Evolutionary conservation across 2,797 vertebrate species (phyloP), one percentile per base, ranked within the genome.

Genomic region (Simalia tracyae): DNA sequence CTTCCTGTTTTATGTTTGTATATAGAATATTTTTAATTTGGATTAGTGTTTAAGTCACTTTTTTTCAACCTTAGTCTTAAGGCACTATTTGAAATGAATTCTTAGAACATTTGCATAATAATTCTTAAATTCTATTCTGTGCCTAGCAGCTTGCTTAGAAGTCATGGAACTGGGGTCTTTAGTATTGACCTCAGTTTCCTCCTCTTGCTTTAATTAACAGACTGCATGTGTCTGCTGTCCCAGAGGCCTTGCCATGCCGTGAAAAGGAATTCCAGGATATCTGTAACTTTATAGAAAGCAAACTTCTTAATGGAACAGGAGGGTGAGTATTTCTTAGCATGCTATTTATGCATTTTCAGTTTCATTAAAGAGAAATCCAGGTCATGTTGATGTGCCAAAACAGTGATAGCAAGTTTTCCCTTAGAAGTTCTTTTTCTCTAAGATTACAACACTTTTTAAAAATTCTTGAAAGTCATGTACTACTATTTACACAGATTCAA

Each of bases 251-350:
- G 89, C 99, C 99, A 26, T 99, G 99, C 96, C 98, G 99, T 91
- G 99, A 99, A 96, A 98, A 99, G 97, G 99, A 99, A 97, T 99
- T 99, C 92, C 98, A 99, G 94, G 98, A 99, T 96, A 98, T 99
- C 93, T 99, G 99, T 97, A 98, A 97, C 95, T 99, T 99, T 90
- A 99, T 99, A 97, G 99, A 99, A 97, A 98, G 99, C 96, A 99
- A 99, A 96, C 97, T 99, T 93, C 94, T 98, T 28, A 99, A 99
- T 94, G 98, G 96, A 11, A 99, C 98, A 1, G 99, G 99, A 96
- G 99, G 99, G 99, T 99, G 95, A 98, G 98, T 96, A 42, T 85
- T 61, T 68, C 63, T 24, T 63, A 28, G 50, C 36, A 81, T 46
- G 28, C 10, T 64, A 15, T 15, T 36, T 66, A 59, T 36, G 46